These are phyloP conservation scores for Cyprinella venusta DNA, from an alignment of 2,797 vertebrate genomes.

Conservation along the genomic window DNA sequence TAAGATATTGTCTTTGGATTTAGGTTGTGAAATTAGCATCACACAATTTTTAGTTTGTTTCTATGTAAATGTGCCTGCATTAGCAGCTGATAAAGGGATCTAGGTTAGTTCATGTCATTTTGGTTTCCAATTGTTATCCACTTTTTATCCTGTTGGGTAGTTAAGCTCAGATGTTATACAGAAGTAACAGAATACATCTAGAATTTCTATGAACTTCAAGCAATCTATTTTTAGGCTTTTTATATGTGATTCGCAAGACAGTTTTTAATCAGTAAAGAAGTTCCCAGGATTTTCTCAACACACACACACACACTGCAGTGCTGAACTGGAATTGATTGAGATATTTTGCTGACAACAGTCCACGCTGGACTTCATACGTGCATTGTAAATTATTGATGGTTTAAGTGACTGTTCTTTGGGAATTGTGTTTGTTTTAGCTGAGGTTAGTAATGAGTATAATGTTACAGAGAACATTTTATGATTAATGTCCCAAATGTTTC, in stretches of 20 bases:
- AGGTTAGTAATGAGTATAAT: neutral
- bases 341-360: conserved; percentile 31
- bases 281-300: neutral
- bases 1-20: conserved; percentile 7
- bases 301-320: conserved; percentile 19
- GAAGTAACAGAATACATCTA: neutral
- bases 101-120: neutral
- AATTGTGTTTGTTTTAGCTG: neutral
- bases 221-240: neutral
- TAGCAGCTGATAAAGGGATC: neutral
- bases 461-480: neutral
- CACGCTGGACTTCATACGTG: neutral
- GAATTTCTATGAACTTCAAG: neutral
- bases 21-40: neutral
- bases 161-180: neutral
- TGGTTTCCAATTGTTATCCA: neutral
- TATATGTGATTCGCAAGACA: neutral
- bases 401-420: neutral
- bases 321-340: conserved; percentile 49
- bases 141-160: neutral
- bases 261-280: conserved; percentile 11
- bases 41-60: neutral
- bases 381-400: conserved; percentile 25
- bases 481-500: neutral
- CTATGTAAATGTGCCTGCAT: neutral